phyloP scores from a whole-genome alignment of 1,140 invertebrate species.

The Aphaenogaster ashmeadi region DNA sequence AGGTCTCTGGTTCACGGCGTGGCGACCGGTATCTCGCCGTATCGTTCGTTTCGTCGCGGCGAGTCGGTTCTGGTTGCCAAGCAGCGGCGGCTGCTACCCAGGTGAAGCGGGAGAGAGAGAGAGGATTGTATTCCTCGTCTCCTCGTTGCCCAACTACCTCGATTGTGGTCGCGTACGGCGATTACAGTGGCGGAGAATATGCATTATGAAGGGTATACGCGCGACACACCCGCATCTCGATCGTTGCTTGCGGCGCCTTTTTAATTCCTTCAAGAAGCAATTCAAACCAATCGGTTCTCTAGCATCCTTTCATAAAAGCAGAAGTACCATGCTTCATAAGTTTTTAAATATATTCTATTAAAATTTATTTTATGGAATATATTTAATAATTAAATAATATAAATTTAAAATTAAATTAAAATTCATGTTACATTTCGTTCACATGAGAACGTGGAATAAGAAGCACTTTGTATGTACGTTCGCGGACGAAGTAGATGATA shows the following conservation, averaged over 20 bases:
- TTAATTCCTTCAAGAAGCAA: neutral
- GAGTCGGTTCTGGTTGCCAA: slow-evolving; percentile 58
- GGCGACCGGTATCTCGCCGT: slow-evolving; percentile 57
- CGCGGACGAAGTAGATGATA: neutral
- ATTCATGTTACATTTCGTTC: neutral
- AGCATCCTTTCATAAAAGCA: neutral
- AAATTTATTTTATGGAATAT: neutral
- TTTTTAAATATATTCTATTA: neutral
- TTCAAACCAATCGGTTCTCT: neutral
- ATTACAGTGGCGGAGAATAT: slow-evolving; percentile 35
- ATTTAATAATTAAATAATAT: neutral
- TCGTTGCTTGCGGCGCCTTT: neutral
- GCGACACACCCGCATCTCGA: slow-evolving; percentile 6
- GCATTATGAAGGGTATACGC: neutral
- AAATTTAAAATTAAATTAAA: neutral
- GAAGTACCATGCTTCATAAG: neutral
- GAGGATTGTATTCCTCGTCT: slow-evolving; percentile 39
- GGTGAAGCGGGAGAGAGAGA: slow-evolving; percentile 24
- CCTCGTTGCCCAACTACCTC: slow-evolving; percentile 51
- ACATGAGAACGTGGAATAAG: neutral
- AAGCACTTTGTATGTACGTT: neutral
- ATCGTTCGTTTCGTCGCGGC: slow-evolving; percentile 47
- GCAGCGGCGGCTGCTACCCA: slow-evolving; percentile 42
- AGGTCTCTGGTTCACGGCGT: slow-evolving; percentile 63
- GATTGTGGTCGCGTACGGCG: slow-evolving; percentile 32